A percentile compares a stretch with the other conserved stretches of the same genome.
Conservation (phyloP, 2,797 vertebrate genomes). For the Lepilemur ruficaudatus region DNA sequence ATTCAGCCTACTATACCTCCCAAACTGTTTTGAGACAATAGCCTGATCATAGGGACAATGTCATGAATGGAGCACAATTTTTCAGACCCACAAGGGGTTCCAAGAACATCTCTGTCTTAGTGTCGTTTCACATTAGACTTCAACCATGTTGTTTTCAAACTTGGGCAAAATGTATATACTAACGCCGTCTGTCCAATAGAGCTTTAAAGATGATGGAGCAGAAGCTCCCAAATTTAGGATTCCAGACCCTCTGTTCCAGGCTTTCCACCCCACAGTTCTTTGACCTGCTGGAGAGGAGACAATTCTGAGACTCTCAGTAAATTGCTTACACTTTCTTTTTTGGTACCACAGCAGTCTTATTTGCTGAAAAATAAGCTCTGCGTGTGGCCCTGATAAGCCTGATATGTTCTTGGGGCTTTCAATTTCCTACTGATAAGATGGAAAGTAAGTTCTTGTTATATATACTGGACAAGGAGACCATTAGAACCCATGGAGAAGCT, state of each 20-base stretch:
- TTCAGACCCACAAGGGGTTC: too few species aligned
- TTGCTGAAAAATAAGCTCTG: background rate
- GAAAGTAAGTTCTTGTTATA: background rate
- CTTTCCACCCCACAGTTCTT: background rate
- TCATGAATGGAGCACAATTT: background rate
- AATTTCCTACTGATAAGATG: background rate
- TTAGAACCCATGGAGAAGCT: background rate
- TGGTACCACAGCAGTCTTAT: rapidly evolving
- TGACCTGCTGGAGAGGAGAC: background rate
- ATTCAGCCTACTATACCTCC: background rate
- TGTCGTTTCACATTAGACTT: background rate
- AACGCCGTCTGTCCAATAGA: background rate
- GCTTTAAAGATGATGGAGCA: background rate
- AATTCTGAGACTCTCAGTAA: background rate
- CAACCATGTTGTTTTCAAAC: background rate
- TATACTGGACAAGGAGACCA: background rate
- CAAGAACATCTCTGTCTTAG: background rate
- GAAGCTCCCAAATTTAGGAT: background rate
- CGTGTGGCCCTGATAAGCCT: background rate
- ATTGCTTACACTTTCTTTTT: background rate
- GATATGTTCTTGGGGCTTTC: background rate
- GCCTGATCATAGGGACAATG: too few species aligned
- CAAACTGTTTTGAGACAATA: background rate
- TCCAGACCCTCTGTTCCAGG: background rate
- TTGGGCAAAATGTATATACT: background rate